Conservation (phyloP, 2,797 vertebrate genomes). For the Galaxias olidus region DNA sequence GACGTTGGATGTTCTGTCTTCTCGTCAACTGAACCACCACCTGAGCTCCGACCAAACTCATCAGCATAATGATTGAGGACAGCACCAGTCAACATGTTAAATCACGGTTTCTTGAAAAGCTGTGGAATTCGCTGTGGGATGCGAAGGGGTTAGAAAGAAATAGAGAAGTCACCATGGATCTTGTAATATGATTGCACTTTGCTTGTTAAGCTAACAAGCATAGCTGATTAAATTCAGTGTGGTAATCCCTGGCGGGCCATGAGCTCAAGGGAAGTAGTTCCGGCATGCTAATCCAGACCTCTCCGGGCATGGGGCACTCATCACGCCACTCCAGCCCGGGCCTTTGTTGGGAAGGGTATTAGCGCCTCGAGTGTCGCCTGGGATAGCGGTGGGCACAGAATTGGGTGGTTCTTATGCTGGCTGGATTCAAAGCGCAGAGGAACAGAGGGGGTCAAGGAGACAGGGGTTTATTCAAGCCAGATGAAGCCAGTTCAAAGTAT, state of each 20-base stretch:
- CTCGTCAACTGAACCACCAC: slow-evolving; percentile 36
- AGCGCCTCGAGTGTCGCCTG: slow-evolving; percentile 66
- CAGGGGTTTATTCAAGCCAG: neutral
- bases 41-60: slow-evolving; percentile 17
- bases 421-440: slow-evolving; percentile 34
- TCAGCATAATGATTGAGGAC: slow-evolving; percentile 17
- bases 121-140: slow-evolving; percentile 14
- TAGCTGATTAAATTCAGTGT: slow-evolving; percentile 73
- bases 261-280: slow-evolving; percentile 70
- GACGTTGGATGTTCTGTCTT: slow-evolving; percentile 32
- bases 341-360: slow-evolving; percentile 74
- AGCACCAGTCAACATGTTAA: slow-evolving; percentile 17
- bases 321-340: slow-evolving; percentile 57
- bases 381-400: slow-evolving; percentile 57
- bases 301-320: slow-evolving; percentile 68
- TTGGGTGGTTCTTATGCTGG: slow-evolving; percentile 37
- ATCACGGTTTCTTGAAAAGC: slow-evolving; percentile 5
- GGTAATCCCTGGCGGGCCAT: slow-evolving; percentile 73
- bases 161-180: slow-evolving; percentile 40
- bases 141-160: slow-evolving; percentile 34
- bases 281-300: slow-evolving; percentile 74
- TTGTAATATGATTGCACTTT: slow-evolving; percentile 65
- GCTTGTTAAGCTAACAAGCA: slow-evolving; percentile 78
- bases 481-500: neutral
- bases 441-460: neutral